Percentiles rank a stretch among this genome's conserved stretches.
phyloP scores from a whole-genome alignment of 2,888 invertebrate species.

The Romanomermis culicivorax region DNA sequence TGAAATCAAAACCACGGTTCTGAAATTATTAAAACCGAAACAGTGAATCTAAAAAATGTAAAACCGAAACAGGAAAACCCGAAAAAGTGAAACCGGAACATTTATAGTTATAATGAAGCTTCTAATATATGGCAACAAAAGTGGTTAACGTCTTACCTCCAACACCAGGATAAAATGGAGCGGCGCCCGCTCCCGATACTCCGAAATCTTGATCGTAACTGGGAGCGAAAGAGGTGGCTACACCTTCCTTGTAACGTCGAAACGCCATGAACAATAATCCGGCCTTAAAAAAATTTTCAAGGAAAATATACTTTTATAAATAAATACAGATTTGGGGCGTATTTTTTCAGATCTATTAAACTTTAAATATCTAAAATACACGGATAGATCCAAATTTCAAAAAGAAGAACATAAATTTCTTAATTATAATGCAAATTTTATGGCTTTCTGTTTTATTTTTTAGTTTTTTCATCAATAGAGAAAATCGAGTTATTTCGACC shows the following conservation, averaged over 20 bases:
- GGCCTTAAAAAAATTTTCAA: slow-evolving; percentile 41
- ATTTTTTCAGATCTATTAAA: too few species aligned
- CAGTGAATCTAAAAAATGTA: not conserved
- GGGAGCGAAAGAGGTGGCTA: slow-evolving; percentile 66
- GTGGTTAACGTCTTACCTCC: slow-evolving; percentile 1
- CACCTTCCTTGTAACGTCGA: slow-evolving; percentile 72
- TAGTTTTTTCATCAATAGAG: too few species aligned
- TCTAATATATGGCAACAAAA: not conserved
- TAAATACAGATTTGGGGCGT: too few species aligned
- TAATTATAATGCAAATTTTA: too few species aligned
- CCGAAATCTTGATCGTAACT: slow-evolving; percentile 42
- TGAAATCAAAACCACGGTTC: too few species aligned
- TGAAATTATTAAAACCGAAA: not conserved
- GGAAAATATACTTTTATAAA: not conserved
- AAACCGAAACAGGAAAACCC: not conserved
- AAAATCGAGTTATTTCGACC: too few species aligned
- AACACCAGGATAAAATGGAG: slow-evolving; percentile 8
- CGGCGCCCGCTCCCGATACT: not conserved
- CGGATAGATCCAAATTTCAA: too few species aligned
- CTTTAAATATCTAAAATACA: too few species aligned
- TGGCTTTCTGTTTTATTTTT: too few species aligned
- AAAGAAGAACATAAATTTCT: too few species aligned
- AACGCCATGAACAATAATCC: slow-evolving; percentile 78
- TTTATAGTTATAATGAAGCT: too few species aligned
- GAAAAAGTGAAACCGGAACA: too few species aligned